Evolutionary conservation across 2,797 vertebrate genomes (phyloP), one percentile per base, ranked within the genome.

Genomic region (Serranus cabrilla): DNA sequence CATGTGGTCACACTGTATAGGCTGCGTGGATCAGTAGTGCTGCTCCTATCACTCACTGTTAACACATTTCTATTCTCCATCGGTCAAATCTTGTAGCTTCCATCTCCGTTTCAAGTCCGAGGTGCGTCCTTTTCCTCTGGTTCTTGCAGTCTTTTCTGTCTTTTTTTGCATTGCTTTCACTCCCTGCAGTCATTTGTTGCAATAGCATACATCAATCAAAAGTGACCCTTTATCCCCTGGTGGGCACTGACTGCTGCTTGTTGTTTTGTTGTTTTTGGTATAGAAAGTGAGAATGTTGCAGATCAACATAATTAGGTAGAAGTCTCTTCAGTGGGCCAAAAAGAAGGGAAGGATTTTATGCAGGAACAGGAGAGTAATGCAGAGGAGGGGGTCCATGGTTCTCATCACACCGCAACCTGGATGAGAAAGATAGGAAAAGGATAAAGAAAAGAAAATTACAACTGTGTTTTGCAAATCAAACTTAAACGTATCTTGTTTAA

Each of bases 301-400:
- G 66, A 68, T 76, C 7, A 11, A 58, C 76, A 78, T 55, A 12
- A 55, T 80, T 92, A 87, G 87, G 82, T 85, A 80, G 78, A 65
- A 74, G 91, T 91, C 89, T 81, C 81, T 96, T 96, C 81, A 98
- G 90, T 95, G 95, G 76, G 94, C 95, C 90, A 96, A 78, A 83
- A 98, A 83, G 90, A 96, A 91, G 90, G 89, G 94, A 79, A 97
- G 92, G 84, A 97, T 83, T 93, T 93, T 95, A 94, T 97, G 96
- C 88, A 98, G 92, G 76, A 96, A 90, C 82, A 97, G 84, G 86
- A 98, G 93, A 67, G 93, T 88, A 87, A 96, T 85, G 84, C 90
- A 96, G 81, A 96, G 92, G 67, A 97, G 74, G 0, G 95, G 95
- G 71, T 97, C 94, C 71, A 94, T 87, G 74, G 94, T 92, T 49